Evolutionary conservation across 2,888 invertebrate species (phyloP).

Genomic region (Bugulina stolonifera): DNA sequence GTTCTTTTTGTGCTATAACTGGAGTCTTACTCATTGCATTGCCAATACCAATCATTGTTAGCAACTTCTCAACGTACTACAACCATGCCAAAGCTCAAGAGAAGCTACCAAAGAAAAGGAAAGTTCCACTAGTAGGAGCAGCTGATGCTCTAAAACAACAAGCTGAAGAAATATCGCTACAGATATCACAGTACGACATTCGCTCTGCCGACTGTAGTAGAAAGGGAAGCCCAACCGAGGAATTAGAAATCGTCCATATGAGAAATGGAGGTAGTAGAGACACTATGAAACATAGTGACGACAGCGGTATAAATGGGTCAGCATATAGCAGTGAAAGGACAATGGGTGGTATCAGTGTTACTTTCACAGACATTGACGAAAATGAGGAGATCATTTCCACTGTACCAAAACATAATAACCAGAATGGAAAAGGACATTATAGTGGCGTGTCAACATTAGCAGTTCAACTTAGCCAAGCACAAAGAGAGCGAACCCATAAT

Average conservation of each 20-base stretch:
- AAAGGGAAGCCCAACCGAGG: neutral
- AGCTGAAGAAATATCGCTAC: neutral
- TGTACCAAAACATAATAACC: neutral
- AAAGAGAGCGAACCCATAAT: neutral
- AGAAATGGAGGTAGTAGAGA: conserved; percentile 1
- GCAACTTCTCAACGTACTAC: conserved; percentile 50
- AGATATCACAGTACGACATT: no score
- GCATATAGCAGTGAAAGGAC: neutral
- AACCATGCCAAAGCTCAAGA: conserved; percentile 48
- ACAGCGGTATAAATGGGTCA: neutral
- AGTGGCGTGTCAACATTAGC: neutral
- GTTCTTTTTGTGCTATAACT: conserved; percentile 44
- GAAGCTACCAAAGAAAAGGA: conserved; percentile 46
- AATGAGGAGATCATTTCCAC: neutral
- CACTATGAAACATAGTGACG: neutral
- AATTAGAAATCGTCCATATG: neutral
- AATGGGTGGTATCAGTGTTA: conserved; percentile 6
- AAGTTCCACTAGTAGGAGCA: conserved; percentile 41
- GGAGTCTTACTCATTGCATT: conserved; percentile 49
- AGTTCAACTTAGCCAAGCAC: neutral
- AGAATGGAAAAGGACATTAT: neutral
- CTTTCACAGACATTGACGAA: conserved; percentile 20
- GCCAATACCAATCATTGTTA: conserved; percentile 50
- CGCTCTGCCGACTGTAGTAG: neutral
- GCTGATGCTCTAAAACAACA: conserved; percentile 40